Evolutionary conservation across 2,797 vertebrate genomes (phyloP), one percentile per base, ranked within the genome.

Genomic region (Melanotaenia parkinsoni): DNA sequence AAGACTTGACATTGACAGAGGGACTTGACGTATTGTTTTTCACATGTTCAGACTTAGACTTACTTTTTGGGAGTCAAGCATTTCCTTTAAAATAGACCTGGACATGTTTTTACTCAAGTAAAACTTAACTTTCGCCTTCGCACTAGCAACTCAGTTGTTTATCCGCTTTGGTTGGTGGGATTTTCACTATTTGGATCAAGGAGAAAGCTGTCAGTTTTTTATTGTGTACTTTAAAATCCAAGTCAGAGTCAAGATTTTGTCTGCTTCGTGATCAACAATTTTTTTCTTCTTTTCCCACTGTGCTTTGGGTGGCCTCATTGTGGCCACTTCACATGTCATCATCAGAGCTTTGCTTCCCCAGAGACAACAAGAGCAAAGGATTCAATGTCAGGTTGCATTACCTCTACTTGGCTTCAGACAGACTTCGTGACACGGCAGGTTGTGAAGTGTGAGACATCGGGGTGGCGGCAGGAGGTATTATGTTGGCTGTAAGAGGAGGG

Each of bases 391-490:
- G 71, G 40, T 47, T 38, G 67, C 72, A 73, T 90, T 74, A 82
- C 9, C 40, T 84, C 77, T 74, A 61, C 69, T 38, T 13, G 26
- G 76, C 83, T 82, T 85, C 79, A 84, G 78, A 43, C 57, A 33
- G 68, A 18, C 61, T 66, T 72, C 33, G 2, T 84, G 83, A 89
- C 89, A 80, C 66, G 64, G 72, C 67, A 82, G 80, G 74, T 85
- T 87, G 85, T 84, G 84, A 88, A 90, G 86, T 89, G 79, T 67
- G 73, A 89, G 87, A 84, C 38, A 35, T 86, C 70, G 30, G 62
- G 82, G 85, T 86, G 88, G 90, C 78, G 67, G 83, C 79, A 80
- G 70, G 67, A 78, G 86, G 87, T 63, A 83, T 92, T 90, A 90
- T 56, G 35, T 47, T 84, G 75, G 80, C 77, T 70, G 59, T 77